These are phyloP conservation scores for Portevinia maculata DNA, from an alignment of 2,888 invertebrate genomes.

Conservation along the genomic window DNA sequence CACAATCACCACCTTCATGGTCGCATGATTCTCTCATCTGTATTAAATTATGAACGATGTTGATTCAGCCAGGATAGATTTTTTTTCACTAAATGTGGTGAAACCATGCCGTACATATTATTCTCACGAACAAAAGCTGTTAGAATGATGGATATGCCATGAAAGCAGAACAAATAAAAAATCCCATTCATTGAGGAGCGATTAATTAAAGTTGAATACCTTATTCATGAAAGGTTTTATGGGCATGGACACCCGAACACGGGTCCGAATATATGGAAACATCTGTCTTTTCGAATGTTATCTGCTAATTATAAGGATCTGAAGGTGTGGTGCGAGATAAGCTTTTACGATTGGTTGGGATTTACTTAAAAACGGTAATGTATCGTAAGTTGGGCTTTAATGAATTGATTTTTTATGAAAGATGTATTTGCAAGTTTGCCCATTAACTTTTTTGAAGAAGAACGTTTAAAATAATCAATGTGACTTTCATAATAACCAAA, in stretches of 20 bases:
- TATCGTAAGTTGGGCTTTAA: too few species aligned
- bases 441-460: too few species aligned
- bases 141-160: conserved; percentile 20
- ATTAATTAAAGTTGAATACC: conserved; percentile 20
- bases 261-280: not conserved
- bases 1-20: too few species aligned
- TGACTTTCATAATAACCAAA: too few species aligned
- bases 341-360: too few species aligned
- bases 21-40: too few species aligned
- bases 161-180: conserved; percentile 27
- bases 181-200: conserved; percentile 21
- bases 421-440: too few species aligned
- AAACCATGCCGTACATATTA: not conserved
- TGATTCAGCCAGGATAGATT: not conserved
- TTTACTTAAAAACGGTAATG: too few species aligned
- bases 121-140: conserved; percentile 1
- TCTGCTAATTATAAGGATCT: conserved; percentile 8
- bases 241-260: not conserved
- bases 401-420: too few species aligned
- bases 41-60: conserved; percentile 9
- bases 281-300: conserved; percentile 15
- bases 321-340: not conserved
- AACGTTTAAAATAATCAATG: too few species aligned
- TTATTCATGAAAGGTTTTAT: conserved; percentile 29
- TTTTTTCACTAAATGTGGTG: not conserved